phyloP scores from a whole-genome alignment of 1,140 invertebrate species.

The Carposina sasakii region DNA sequence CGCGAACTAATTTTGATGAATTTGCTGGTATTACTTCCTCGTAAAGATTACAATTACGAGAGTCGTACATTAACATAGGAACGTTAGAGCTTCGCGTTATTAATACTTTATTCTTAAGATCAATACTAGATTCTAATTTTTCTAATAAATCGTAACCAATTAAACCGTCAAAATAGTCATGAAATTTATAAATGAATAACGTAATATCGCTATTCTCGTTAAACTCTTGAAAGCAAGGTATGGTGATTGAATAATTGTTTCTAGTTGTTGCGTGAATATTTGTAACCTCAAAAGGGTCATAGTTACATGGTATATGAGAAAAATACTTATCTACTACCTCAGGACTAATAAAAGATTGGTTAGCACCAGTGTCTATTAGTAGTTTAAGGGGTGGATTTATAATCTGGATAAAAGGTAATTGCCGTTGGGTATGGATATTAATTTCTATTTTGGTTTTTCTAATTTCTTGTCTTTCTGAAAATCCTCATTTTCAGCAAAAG shows the following conservation, averaged over 20 bases:
- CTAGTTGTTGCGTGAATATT: conserved; percentile 1
- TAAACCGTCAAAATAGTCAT: too few species aligned
- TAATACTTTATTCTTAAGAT: conserved; percentile 16
- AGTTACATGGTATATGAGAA: neutral
- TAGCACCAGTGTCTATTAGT: conserved; percentile 7
- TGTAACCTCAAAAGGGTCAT: conserved; percentile 4
- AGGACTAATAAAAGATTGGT: conserved; percentile 1
- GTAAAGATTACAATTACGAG: conserved; percentile 14
- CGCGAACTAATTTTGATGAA: conserved; percentile 17
- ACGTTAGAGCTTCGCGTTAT: conserved; percentile 12
- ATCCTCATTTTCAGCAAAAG: neutral
- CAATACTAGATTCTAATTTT: conserved; percentile 18
- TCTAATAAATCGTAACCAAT: conserved; percentile 16
- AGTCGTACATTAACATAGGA: conserved; percentile 15
- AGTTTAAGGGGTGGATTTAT: conserved; percentile 4
- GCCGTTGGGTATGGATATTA: conserved; percentile 1
- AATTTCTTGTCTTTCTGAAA: neutral
- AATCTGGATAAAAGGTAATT: conserved; percentile 6
- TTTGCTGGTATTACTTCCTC: conserved; percentile 19
- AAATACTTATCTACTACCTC: conserved; percentile 5
- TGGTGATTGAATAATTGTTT: conserved; percentile 1
- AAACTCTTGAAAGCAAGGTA: conserved; percentile 1
- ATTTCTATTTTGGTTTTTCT: conserved; percentile 5
- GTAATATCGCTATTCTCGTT: too few species aligned
- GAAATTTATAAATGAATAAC: too few species aligned